Percentiles rank a stretch among this genome's conserved stretches.
phyloP scores from a whole-genome alignment of 2,888 invertebrate species.

The Drosophila paramelanica region DNA sequence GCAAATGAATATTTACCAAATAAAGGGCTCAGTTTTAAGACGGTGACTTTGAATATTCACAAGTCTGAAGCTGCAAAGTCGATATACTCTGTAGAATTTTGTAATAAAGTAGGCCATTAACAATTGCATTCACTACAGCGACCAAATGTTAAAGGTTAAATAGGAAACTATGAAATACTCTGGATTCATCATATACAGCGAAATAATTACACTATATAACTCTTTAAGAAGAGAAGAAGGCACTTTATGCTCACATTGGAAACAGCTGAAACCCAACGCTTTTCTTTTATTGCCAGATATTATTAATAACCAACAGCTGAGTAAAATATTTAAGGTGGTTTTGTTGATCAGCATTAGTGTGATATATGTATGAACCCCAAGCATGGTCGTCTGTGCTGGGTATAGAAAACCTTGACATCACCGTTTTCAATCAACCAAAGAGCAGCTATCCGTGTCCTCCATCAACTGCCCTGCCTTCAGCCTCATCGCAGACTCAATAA shows the following conservation, averaged over 20 bases:
- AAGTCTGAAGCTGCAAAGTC: not conserved
- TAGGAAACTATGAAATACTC: not conserved
- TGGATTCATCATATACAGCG: not conserved
- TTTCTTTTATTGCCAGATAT: not conserved
- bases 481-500: conserved; percentile 64
- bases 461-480: conserved; percentile 21
- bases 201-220: no score
- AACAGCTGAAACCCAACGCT: no score
- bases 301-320: not conserved
- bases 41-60: no score
- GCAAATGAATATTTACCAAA: no score
- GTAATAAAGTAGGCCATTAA: conserved; percentile 13
- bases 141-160: not conserved
- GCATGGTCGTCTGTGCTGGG: conserved; percentile 7
- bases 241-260: no score
- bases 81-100: not conserved
- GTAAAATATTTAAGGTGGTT: not conserved
- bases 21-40: no score
- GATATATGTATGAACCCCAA: conserved; percentile 6
- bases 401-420: conserved; percentile 56
- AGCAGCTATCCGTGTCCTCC: conserved; percentile 39
- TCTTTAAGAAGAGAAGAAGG: no score
- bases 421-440: conserved; percentile 76
- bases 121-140: conserved; percentile 6
- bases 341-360: conserved; percentile 9